These are phyloP conservation scores for Lithodes maja DNA, from an alignment of 2,888 invertebrate genomes.

Conservation along the genomic window DNA sequence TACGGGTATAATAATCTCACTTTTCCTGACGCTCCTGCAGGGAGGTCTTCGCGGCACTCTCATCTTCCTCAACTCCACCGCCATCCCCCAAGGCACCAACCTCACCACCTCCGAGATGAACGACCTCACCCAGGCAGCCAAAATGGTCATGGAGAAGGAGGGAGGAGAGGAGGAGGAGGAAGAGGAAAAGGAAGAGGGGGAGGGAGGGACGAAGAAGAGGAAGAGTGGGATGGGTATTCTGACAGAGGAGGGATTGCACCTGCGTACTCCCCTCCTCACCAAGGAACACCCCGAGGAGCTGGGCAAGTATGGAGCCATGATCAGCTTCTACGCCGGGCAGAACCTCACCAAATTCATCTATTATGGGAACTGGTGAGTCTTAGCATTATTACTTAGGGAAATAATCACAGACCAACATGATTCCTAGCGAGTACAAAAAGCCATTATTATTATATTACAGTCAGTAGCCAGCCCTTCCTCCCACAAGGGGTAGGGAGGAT, in stretches of 20 bases:
- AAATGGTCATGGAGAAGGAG: conserved; percentile 54
- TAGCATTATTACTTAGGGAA: too few relatives aligned
- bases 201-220: conserved; percentile 13
- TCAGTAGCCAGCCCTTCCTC: too few relatives aligned
- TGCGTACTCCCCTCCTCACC: conserved; percentile 51
- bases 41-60: conserved; percentile 51
- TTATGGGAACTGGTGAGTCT: conserved; percentile 66
- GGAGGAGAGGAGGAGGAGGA: conserved; percentile 32
- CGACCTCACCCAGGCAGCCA: conserved; percentile 51
- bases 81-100: conserved; percentile 36
- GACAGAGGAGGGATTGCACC: conserved; percentile 53
- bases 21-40: conserved; percentile 2
- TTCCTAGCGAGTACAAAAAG: too few relatives aligned
- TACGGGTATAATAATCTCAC: too few relatives aligned
- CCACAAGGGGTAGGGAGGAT: too few relatives aligned
- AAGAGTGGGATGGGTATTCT: conserved; percentile 25
- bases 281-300: conserved; percentile 55
- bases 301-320: conserved; percentile 64
- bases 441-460: too few relatives aligned
- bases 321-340: conserved; percentile 50
- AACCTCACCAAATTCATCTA: conserved; percentile 55
- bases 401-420: too few relatives aligned
- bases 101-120: conserved; percentile 47
- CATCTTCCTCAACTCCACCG: conserved; percentile 46
- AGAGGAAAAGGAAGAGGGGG: conserved; percentile 40